Conservation (phyloP, 2,888 invertebrate species). For the Agrochola circellaris region DNA sequence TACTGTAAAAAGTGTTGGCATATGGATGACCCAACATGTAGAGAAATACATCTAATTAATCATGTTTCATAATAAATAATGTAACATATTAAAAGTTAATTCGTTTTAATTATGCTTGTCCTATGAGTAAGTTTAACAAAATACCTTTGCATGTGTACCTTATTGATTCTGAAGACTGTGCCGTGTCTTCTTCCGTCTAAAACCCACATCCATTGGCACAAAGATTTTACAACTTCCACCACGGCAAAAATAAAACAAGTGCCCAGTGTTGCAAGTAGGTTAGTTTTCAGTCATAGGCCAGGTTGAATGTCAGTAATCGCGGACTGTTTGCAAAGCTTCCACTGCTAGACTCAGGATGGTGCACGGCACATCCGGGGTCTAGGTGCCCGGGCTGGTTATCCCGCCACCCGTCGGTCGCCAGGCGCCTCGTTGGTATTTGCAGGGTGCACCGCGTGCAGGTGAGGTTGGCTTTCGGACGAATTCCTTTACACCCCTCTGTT, state of each 20-base stretch:
- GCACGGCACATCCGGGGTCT: constrained; percentile 48
- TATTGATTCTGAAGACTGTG: constrained; percentile 5
- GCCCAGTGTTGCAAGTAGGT: constrained; percentile 33
- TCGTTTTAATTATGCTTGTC: neutral
- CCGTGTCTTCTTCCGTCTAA: constrained; percentile 1
- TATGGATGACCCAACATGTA: neutral
- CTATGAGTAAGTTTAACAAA: neutral
- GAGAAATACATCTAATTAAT: constrained; percentile 4
- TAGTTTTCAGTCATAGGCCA: constrained; percentile 43
- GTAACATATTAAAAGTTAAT: neutral
- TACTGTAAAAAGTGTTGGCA: neutral
- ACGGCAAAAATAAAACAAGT: constrained; percentile 59
- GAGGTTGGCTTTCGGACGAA: constrained; percentile 59
- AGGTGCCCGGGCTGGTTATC: constrained; percentile 59
- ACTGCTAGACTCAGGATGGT: constrained; percentile 52
- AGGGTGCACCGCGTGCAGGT: constrained; percentile 61
- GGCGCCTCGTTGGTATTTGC: constrained; percentile 59
- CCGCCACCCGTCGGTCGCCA: constrained; percentile 63
- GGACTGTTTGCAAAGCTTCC: constrained; percentile 26
- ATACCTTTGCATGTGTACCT: neutral
- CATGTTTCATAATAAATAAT: neutral
- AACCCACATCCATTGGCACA: neutral
- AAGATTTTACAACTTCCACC: constrained; percentile 14
- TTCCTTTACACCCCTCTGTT: constrained; percentile 59
- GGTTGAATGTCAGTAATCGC: constrained; percentile 63